phyloP scores from a whole-genome alignment of 2,888 invertebrate genomes.

The Chamaedrilus cognettii region DNA sequence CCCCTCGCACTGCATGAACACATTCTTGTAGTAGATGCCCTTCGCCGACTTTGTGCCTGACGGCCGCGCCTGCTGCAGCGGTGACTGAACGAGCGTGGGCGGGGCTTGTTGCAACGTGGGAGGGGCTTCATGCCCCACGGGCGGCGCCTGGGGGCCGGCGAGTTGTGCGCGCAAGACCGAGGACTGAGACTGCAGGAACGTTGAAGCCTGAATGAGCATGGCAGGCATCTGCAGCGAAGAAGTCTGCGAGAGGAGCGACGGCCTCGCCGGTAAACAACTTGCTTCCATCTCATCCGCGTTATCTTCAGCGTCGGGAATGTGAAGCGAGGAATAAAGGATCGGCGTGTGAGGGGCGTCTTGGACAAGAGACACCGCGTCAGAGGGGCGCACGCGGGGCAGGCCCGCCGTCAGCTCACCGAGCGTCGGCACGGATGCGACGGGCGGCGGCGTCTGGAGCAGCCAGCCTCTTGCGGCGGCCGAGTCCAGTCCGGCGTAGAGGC shows the following conservation, averaged over 20 bases:
- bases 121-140: too few species aligned
- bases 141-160: too few species aligned
- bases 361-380: too few species aligned
- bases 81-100: background rate
- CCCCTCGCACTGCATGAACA: constrained; percentile 31
- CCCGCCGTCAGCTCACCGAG: constrained; percentile 21
- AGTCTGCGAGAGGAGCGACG: too few species aligned
- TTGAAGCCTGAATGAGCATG: too few species aligned
- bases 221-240: background rate
- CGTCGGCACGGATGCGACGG: constrained; percentile 23
- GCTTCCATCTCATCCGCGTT: background rate
- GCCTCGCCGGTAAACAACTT: background rate
- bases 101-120: too few species aligned
- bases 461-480: background rate
- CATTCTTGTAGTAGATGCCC: constrained; percentile 30
- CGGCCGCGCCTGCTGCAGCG: background rate
- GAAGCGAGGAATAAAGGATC: background rate
- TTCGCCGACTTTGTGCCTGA: background rate
- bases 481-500: background rate
- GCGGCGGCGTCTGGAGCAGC: constrained; percentile 22
- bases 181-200: too few species aligned
- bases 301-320: background rate
- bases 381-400: background rate
- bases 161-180: too few species aligned
- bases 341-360: too few species aligned